These are phyloP conservation scores for Propithecus perrieri DNA, from an alignment of 2,797 vertebrate genomes.

Conservation along the genomic window DNA sequence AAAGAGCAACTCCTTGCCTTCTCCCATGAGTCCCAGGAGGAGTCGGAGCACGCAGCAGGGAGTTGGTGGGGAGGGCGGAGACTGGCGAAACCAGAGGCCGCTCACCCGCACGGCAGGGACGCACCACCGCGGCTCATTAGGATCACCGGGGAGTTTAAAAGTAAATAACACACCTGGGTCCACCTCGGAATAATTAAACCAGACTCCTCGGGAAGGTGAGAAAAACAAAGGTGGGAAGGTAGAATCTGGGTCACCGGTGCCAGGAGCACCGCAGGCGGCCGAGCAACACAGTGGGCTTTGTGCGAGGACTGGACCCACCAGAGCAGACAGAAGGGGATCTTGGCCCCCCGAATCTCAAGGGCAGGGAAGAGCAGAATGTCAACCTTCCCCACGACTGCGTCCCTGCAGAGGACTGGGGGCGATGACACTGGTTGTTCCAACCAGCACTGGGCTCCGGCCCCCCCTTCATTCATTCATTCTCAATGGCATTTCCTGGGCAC, in stretches of 20 bases:
- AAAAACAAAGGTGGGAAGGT: not conserved
- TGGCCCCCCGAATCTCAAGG: not conserved
- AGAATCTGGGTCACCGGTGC: not conserved
- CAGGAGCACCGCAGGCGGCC: accelerated
- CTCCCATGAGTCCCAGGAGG: accelerated
- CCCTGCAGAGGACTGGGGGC: not conserved
- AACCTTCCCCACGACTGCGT: accelerated
- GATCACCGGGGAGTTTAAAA: too few species aligned
- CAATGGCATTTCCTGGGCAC: too few species aligned
- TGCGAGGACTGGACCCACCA: accelerated
- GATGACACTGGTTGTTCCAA: accelerated
- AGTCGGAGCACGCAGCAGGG: not conserved
- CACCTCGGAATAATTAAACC: not conserved
- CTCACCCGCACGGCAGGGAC: too few species aligned
- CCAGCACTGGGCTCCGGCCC: accelerated
- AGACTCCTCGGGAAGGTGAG: not conserved
- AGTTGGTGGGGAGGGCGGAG: not conserved
- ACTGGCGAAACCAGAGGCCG: accelerated
- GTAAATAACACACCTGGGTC: not conserved
- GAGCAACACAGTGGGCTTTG: not conserved
- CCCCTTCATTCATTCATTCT: accelerated
- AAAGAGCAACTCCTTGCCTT: accelerated
- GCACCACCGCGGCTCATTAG: not conserved
- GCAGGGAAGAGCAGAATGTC: not conserved
- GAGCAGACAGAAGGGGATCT: not conserved